Evolutionary conservation across 2,113 vertebrate species (phyloP).

Genomic region (Pollimyrus isidori): DNA sequence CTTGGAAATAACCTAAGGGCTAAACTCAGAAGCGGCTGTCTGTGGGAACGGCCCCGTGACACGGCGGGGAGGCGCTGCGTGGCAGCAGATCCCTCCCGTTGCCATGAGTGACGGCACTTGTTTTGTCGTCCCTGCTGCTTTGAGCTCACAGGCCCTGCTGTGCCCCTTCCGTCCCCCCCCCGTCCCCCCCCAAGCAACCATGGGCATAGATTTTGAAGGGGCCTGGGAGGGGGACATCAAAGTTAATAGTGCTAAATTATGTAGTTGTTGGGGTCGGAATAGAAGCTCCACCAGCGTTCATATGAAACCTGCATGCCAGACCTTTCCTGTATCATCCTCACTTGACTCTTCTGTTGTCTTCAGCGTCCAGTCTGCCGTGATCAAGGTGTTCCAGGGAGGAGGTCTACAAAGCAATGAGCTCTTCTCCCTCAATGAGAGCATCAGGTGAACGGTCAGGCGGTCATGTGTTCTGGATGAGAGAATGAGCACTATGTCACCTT

Average conservation of each 20-base stretch:
- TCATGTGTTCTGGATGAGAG: neutral
- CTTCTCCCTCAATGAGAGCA: constrained; percentile 81
- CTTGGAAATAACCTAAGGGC: neutral
- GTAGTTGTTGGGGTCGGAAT: neutral
- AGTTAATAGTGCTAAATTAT: neutral
- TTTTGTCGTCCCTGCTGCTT: neutral
- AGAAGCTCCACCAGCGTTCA: neutral
- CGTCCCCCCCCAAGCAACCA: no score
- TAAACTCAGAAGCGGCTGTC: constrained; percentile 6
- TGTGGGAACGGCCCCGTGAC: neutral
- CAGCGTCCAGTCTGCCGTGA: constrained; percentile 88
- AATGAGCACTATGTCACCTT: neutral
- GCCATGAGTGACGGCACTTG: neutral
- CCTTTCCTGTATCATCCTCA: neutral
- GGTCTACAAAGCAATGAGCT: constrained; percentile 81
- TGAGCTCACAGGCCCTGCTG: neutral
- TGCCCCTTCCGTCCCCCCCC: neutral
- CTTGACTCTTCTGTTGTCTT: constrained; percentile 2
- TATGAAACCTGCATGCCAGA: neutral
- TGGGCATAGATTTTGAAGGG: neutral
- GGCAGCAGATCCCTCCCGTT: neutral
- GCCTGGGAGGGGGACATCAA: neutral
- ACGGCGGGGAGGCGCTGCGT: neutral
- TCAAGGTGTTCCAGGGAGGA: constrained; percentile 88
- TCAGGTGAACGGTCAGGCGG: constrained; percentile 64